Evolutionary conservation across 2,797 vertebrate species (phyloP).

Genomic region (Eulemur albifrons): DNA sequence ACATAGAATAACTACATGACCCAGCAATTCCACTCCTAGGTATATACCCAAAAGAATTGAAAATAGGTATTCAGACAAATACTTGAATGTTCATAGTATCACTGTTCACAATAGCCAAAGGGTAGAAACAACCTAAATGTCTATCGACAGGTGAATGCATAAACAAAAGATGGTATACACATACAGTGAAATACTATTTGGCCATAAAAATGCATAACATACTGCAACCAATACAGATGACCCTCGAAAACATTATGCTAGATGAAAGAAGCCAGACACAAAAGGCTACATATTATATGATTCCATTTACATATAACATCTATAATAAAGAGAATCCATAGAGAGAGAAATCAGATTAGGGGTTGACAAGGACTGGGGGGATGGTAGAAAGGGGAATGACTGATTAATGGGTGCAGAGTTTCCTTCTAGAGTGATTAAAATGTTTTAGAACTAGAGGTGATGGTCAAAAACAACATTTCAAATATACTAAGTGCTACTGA

Average conservation of each 20-base stretch:
- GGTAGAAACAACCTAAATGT: not conserved
- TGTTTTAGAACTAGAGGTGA: not conserved
- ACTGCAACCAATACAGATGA: not conserved
- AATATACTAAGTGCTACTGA: not conserved
- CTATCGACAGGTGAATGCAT: not conserved
- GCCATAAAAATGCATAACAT: not conserved
- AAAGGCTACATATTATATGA: not conserved
- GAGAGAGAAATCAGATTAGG: not conserved
- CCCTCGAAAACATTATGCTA: not conserved
- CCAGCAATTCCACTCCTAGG: not conserved
- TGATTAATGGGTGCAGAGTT: not conserved
- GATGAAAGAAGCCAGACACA: not conserved
- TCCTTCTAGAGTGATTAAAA: not conserved
- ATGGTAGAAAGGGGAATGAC: not conserved
- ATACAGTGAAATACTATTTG: not conserved
- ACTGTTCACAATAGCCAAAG: not conserved
- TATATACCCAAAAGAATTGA: not conserved
- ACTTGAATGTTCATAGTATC: not conserved
- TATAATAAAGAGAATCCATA: not conserved
- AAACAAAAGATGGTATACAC: not conserved
- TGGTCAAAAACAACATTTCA: not conserved
- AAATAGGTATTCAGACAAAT: not conserved
- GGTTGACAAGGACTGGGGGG: not conserved
- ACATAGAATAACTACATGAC: not conserved
- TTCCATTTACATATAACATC: not conserved